Evolutionary conservation across 1,140 invertebrate species (phyloP), one percentile per base, ranked within the genome.

Genomic region (Meloidogyne exigua): DNA sequence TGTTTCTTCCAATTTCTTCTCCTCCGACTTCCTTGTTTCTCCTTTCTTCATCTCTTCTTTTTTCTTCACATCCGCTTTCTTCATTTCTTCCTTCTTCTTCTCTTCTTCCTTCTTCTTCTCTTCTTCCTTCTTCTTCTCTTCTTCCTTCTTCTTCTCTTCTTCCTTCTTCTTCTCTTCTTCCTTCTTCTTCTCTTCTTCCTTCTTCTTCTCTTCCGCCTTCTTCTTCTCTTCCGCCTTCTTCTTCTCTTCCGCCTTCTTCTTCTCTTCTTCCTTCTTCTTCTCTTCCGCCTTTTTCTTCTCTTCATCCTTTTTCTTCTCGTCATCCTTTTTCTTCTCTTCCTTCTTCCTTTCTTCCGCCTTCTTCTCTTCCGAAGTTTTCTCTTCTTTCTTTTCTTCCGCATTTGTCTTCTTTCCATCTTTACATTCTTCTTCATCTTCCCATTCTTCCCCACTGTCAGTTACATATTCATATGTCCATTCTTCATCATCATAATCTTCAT

Each of bases 391-490:
- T 64, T 64, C 70, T 25, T 65, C 67, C 11, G 26, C 26, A 21
- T 68, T 63, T 13, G 21, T 21, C 9, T 64, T 49, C n/a, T 78
- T 44, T 13, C 78, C 76, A 9, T 78, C 75, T 26, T 63, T 66
- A 15, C n/a, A 12, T 67, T 72, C 70, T 21, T 65, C 42, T 2
- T 73, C 57, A 26, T 11, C 25, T 1, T 73, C 57, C 13, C 71
- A 62, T 21, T 65, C 49, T 28, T 73, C 71, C 21, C 49, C 71
- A 21, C 49, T 65, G 11, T 73, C 71, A 15, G 71, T 73, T 57
- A 76, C 75, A 76, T 77, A 77, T 36, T 75, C 71, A 32, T 77
- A 78, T 28, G 76, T 77, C 42, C 67, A 78, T 36, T 78, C 76
- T 32, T 78, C 76, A 32, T 78, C 72, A 21, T 74, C 72, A 36